These are phyloP conservation scores for Nixonia krombeini DNA, from an alignment of 1,140 invertebrate species.

Conservation along the genomic window DNA sequence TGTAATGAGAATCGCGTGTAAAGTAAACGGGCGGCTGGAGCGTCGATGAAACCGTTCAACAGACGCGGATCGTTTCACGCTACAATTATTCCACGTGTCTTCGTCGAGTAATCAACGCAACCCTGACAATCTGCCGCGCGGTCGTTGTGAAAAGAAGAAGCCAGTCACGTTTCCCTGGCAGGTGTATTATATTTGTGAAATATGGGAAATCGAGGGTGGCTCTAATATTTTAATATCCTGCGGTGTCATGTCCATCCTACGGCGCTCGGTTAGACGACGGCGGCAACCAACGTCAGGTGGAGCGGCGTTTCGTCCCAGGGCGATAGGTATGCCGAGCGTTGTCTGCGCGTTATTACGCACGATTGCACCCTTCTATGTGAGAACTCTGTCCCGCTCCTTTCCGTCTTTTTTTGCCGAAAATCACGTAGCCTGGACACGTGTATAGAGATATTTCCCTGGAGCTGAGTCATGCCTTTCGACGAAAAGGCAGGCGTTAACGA, in stretches of 20 bases:
- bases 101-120: slow-evolving; percentile 3
- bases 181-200: slow-evolving; percentile 48
- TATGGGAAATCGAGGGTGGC: slow-evolving; percentile 39
- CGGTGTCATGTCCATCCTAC: slow-evolving; percentile 57
- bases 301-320: slow-evolving; percentile 1
- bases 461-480: slow-evolving; percentile 47
- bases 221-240: slow-evolving; percentile 63
- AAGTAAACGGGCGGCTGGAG: too few relatives aligned
- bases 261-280: slow-evolving; percentile 25
- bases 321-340: slow-evolving; percentile 51
- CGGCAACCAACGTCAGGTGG: too few relatives aligned
- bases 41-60: too few relatives aligned
- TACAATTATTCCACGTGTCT: too few relatives aligned
- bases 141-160: slow-evolving; percentile 11
- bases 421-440: slow-evolving; percentile 52
- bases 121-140: slow-evolving; percentile 26
- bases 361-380: slow-evolving; percentile 53
- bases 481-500: slow-evolving; percentile 45
- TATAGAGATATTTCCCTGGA: slow-evolving; percentile 46
- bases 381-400: slow-evolving; percentile 29
- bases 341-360: slow-evolving; percentile 60
- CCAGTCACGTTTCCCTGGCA: slow-evolving; percentile 53
- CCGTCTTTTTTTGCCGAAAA: slow-evolving; percentile 50
- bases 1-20: too few relatives aligned
- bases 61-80: too few relatives aligned